A percentile compares a stretch with the other conserved stretches of the same genome.
These are phyloP conservation scores for Pararge aegeria DNA, from an alignment of 1,140 invertebrate species.

Conservation along the genomic window DNA sequence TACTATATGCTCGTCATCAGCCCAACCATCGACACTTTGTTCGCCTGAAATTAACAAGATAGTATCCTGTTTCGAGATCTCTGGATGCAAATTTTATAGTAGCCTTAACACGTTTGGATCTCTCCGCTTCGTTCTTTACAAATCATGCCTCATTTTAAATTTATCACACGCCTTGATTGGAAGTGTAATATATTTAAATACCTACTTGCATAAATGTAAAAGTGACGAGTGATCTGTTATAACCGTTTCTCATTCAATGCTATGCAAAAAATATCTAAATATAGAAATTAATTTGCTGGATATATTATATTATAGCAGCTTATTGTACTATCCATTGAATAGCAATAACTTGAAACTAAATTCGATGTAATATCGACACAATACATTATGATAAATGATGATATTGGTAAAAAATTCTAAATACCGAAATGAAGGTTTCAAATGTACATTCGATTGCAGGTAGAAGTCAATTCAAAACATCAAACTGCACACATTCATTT, in stretches of 20 bases:
- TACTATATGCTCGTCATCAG: conserved; percentile 63
- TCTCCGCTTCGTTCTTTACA: background rate
- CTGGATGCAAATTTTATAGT: conserved; percentile 16
- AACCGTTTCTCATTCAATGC: too few species aligned
- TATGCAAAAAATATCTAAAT: background rate
- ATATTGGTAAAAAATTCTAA: conserved; percentile 32
- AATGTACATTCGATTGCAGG: conserved; percentile 40
- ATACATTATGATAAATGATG: conserved; percentile 36
- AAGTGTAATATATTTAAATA: background rate
- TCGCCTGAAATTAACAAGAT: conserved; percentile 49
- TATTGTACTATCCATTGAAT: conserved; percentile 7
- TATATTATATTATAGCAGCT: background rate
- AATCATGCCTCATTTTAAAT: background rate
- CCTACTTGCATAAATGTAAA: too few species aligned
- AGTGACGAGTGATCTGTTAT: too few species aligned
- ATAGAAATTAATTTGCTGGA: background rate
- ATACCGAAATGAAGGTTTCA: conserved; percentile 35
- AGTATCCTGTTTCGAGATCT: conserved; percentile 25
- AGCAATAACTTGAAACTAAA: conserved; percentile 25
- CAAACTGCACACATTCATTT: conserved; percentile 60
- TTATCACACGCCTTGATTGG: too few species aligned
- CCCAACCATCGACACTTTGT: conserved; percentile 68
- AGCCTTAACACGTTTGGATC: conserved; percentile 14
- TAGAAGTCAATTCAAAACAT: conserved; percentile 53
- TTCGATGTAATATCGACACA: conserved; percentile 17